A percentile compares a stretch with the other conserved stretches of the same genome.
Conservation (phyloP, 2,888 invertebrate genomes). For the Pachliopta kotzebuea region DNA sequence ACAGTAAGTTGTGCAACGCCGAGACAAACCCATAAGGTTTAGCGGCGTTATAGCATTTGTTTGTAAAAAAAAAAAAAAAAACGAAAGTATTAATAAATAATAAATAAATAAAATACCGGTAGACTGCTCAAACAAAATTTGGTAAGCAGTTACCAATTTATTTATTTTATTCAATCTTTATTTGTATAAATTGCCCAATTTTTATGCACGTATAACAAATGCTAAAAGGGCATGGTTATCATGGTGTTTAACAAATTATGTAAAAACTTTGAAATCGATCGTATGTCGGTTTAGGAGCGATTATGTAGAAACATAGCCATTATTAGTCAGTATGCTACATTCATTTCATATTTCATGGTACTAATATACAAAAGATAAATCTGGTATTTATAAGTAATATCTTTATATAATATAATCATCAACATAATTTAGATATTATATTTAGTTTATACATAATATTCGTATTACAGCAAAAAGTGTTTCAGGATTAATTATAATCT, state of each 20-base stretch:
- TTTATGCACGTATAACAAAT: neutral
- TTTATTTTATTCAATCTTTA: conserved; percentile 4
- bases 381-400: neutral
- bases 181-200: neutral
- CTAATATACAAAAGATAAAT: neutral
- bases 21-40: no score
- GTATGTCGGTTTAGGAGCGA: neutral
- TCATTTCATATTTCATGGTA: neutral
- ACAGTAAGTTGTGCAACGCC: no score
- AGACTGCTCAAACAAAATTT: neutral
- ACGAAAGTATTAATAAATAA: no score
- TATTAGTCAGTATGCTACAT: neutral
- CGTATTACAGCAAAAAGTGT: neutral
- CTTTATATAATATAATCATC: neutral
- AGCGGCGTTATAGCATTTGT: no score
- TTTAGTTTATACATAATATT: neutral
- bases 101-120: no score
- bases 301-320: neutral
- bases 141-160: neutral
- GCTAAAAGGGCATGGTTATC: neutral
- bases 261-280: neutral
- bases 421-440: no score
- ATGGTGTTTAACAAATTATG: neutral
- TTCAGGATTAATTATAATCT: neutral
- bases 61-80: no score